Conservation (phyloP, 2,113 vertebrate genomes). For the Sander lucioperca region DNA sequence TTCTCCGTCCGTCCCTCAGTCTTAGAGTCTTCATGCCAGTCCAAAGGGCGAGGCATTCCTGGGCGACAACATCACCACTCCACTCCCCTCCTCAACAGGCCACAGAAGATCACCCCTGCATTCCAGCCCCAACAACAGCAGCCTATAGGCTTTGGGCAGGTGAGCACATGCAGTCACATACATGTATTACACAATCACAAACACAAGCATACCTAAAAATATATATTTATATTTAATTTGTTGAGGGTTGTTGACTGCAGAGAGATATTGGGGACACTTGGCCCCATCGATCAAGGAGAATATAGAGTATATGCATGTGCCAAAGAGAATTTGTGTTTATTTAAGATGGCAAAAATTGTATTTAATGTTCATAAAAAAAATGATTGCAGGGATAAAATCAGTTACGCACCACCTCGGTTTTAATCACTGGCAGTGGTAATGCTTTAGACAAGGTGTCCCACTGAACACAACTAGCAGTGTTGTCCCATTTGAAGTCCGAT, state of each 20-base stretch:
- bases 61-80: constrained; percentile 89
- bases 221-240: neutral
- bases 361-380: neutral
- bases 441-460: neutral
- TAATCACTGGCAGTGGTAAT: neutral
- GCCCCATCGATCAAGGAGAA: neutral
- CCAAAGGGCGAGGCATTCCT: constrained; percentile 88
- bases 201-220: neutral
- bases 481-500: neutral
- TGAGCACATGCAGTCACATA: constrained; percentile 63
- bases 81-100: constrained; percentile 86
- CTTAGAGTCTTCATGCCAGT: constrained; percentile 87
- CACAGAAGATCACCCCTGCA: constrained; percentile 91
- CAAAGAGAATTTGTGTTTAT: neutral
- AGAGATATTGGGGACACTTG: neutral
- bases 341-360: neutral
- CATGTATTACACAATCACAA: neutral
- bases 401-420: neutral
- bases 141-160: constrained; percentile 93
- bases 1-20: constrained; percentile 35
- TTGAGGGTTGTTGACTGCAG: neutral
- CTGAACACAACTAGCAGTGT: neutral
- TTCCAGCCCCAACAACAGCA: constrained; percentile 90
- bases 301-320: neutral
- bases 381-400: neutral